Evolutionary conservation across 2,888 invertebrate genomes (phyloP).

Genomic region (Napeogenes sylphis): DNA sequence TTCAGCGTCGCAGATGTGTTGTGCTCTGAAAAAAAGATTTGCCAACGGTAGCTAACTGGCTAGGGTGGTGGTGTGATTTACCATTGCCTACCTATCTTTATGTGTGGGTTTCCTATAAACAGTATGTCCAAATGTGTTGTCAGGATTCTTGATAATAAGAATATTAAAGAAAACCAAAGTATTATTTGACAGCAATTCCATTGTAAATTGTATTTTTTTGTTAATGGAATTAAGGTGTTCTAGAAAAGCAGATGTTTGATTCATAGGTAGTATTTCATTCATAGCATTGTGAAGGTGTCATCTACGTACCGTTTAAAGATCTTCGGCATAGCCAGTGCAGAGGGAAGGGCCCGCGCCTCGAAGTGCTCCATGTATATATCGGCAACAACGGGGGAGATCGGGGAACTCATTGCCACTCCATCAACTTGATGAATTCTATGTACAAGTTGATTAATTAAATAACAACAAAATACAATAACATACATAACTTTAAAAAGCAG

Average conservation of each 20-base stretch:
- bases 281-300: slow-evolving; percentile 28
- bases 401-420: slow-evolving; percentile 31
- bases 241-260: slow-evolving; percentile 2
- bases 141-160: slow-evolving; percentile 17
- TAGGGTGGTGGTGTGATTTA: too few species aligned
- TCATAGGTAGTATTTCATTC: slow-evolving; percentile 9
- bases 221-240: slow-evolving; percentile 7
- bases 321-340: slow-evolving; percentile 13
- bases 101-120: too few species aligned
- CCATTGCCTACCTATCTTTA: too few species aligned
- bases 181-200: slow-evolving; percentile 26
- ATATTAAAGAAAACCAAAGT: slow-evolving; percentile 29
- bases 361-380: slow-evolving; percentile 29
- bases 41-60: too few species aligned
- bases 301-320: slow-evolving; percentile 30
- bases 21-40: too few species aligned
- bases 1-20: too few species aligned
- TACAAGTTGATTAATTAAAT: too few species aligned
- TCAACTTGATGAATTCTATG: too few species aligned
- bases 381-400: slow-evolving; percentile 28
- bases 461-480: too few species aligned
- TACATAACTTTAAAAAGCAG: too few species aligned
- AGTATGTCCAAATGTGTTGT: too few species aligned
- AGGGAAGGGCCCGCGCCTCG: slow-evolving; percentile 22
- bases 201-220: slow-evolving; percentile 18